These are phyloP conservation scores for Aleiodes testaceus DNA, from an alignment of 2,888 invertebrate species.

Conservation along the genomic window DNA sequence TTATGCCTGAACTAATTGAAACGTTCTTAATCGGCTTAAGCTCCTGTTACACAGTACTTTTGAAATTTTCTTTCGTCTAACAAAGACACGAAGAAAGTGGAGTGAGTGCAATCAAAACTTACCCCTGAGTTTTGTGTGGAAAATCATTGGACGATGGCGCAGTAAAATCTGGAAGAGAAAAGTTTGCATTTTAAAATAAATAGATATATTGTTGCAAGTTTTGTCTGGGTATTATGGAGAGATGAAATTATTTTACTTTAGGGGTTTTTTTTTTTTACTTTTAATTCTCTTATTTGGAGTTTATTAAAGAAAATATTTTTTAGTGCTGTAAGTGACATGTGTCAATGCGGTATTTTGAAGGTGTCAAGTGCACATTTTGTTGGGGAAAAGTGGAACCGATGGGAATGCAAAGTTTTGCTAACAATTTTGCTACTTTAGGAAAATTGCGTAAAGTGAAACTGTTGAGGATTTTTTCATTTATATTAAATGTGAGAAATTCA, in stretches of 20 bases:
- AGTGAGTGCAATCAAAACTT: constrained; percentile 24
- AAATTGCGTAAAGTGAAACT: too few relatives aligned
- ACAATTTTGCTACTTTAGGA: constrained; percentile 30
- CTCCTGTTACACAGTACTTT: constrained; percentile 3
- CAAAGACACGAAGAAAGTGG: not conserved
- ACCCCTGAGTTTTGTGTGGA: not conserved
- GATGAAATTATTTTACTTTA: constrained; percentile 9
- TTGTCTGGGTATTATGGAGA: not conserved
- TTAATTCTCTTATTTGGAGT: not conserved
- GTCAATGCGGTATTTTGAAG: constrained; percentile 6
- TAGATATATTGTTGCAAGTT: not conserved
- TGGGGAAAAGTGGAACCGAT: constrained; percentile 2
- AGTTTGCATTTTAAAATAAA: constrained; percentile 29
- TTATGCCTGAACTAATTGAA: not conserved
- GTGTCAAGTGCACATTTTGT: constrained; percentile 38
- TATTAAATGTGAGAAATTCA: too few relatives aligned
- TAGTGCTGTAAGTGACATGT: not conserved
- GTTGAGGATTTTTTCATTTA: too few relatives aligned
- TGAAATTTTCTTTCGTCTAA: constrained; percentile 1
- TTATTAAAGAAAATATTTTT: too few relatives aligned
- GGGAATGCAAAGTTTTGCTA: constrained; percentile 31
- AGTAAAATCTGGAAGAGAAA: not conserved
- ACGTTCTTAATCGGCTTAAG: constrained; percentile 21
- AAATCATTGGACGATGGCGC: not conserved
- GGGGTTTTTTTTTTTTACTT: not conserved